Evolutionary conservation across 2,797 vertebrate species (phyloP), one percentile per base, ranked within the genome.

Genomic region (Diglossa cyanea): DNA sequence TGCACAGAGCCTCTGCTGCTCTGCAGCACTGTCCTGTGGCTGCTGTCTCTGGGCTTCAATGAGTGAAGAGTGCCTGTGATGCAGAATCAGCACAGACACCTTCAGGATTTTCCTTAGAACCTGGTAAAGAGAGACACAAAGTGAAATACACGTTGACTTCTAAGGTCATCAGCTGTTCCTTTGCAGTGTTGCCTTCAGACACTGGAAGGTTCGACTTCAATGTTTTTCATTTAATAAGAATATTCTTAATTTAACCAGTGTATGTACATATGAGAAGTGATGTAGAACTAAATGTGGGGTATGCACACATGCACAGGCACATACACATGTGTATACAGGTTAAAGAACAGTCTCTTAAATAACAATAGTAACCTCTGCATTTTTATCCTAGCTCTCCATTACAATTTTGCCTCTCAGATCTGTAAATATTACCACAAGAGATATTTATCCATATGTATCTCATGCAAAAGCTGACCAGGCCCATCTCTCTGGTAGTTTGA

Each of bases 231-330:
- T 80, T 60, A 84, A 48, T 58, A 73, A 47, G 68, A 33, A 33
- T 33, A 55, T 55, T 33, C n/a, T 55, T 33, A 21, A 55, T 55
- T 23, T 55, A 24, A n/a, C 5, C 31, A 44, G 13, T 39, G 14
- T 21, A 17, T 31, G 18, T 33, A 19, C 16, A 31, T 30, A 20
- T 13, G 17, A 50, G 19, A 55, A 76, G 26, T 45, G 30, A 35
- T 33, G 15, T 13, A 74, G 35, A 73, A 80, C 13, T 4, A 4
- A 14, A 25, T 10, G 12, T 51, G 23, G 15, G 26, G 26, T 47
- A n/a, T 1, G 3, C 1, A 19, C 30, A 26, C 15, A 26, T 1
- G 4, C 23, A 45, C 23, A 55, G 10, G 35, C 6, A 51, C 14
- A 45, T 20, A 30, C 13, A 37, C 5, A 23, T 0, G 5, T 9